phyloP scores from a whole-genome alignment of 2,888 invertebrate species.

The Julus scandinavius region DNA sequence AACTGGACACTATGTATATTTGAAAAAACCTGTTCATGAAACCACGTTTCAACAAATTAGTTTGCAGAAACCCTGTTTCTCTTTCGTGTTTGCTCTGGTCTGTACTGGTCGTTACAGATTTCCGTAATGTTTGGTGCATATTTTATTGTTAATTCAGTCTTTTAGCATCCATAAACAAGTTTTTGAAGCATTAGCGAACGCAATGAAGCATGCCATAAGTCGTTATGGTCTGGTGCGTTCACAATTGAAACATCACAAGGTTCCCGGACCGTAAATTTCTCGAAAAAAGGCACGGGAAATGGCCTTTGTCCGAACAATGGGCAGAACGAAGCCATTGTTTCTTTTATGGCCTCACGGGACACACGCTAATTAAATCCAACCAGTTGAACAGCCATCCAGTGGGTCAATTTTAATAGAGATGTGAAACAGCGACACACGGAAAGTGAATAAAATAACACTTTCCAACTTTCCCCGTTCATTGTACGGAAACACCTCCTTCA shows the following conservation, averaged over 20 bases:
- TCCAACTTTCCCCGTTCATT: background rate
- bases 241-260: background rate
- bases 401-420: conserved; percentile 30
- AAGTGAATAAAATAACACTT: background rate
- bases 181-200: background rate
- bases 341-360: conserved; percentile 27
- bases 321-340: conserved; percentile 1
- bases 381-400: conserved; percentile 9
- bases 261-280: conserved; percentile 4
- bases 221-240: background rate
- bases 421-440: background rate
- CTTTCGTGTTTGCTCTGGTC: too few relatives aligned
- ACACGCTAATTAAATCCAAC: conserved; percentile 12
- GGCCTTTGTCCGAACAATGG: conserved; percentile 6
- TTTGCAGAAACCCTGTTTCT: too few relatives aligned
- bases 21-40: too few relatives aligned
- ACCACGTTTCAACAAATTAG: too few relatives aligned
- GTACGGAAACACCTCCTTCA: background rate
- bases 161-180: too few relatives aligned
- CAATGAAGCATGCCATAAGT: background rate
- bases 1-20: too few relatives aligned
- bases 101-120: too few relatives aligned
- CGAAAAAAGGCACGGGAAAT: background rate
- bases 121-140: too few relatives aligned
- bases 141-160: too few relatives aligned